These are phyloP conservation scores for Tragelaphus imberbis DNA, from an alignment of 2,113 vertebrate species.

Conservation along the genomic window DNA sequence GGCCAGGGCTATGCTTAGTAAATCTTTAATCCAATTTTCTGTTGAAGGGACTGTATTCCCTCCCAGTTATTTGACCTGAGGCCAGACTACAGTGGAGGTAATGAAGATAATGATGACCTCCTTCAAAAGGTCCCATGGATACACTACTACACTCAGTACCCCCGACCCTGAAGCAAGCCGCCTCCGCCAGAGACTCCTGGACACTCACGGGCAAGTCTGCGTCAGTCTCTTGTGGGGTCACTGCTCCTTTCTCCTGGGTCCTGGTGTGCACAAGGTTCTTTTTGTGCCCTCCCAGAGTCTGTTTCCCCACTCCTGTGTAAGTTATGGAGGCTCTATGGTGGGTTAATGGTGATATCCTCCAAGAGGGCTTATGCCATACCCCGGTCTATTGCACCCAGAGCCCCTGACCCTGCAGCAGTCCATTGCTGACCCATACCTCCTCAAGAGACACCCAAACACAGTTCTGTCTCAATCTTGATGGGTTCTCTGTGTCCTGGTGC, in stretches of 20 bases:
- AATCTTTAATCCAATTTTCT: background rate
- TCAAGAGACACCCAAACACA: background rate
- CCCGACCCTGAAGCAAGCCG: background rate
- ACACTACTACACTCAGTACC: background rate
- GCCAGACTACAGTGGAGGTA: background rate
- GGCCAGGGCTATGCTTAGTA: background rate
- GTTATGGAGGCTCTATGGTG: background rate
- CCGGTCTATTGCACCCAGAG: background rate
- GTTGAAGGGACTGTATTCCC: background rate
- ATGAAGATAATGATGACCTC: background rate
- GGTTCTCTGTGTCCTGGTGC: background rate
- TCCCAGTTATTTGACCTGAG: background rate
- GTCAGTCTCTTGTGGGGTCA: background rate
- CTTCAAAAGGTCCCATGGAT: background rate
- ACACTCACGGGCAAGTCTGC: background rate
- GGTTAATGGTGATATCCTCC: background rate
- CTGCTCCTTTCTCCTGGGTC: background rate
- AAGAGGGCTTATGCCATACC: background rate
- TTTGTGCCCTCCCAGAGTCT: background rate
- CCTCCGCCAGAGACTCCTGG: background rate
- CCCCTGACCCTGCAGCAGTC: background rate
- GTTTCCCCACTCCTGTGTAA: background rate
- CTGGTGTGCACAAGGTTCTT: background rate
- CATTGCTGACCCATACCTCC: background rate
- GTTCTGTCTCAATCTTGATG: background rate